Evolutionary conservation across 1,140 invertebrate genomes (phyloP).

Genomic region (Melitaea cinxia): DNA sequence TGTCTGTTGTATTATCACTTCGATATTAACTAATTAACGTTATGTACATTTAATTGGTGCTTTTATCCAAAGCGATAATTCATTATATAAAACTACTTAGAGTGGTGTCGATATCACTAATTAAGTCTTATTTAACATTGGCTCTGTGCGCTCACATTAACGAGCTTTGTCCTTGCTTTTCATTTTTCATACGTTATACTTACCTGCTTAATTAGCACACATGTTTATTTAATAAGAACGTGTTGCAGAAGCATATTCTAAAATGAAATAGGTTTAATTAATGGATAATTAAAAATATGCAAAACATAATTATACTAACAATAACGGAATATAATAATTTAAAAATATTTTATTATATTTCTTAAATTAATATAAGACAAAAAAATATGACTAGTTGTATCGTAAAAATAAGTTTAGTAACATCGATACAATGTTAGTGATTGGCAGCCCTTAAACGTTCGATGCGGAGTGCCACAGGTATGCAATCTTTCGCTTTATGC

Average conservation of each 20-base stretch:
- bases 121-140: slow-evolving; percentile 37
- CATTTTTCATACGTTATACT: slow-evolving; percentile 23
- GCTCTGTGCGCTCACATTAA: slow-evolving; percentile 28
- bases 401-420: no score
- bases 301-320: neutral
- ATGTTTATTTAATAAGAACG: slow-evolving; percentile 28
- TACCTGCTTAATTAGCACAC: slow-evolving; percentile 32
- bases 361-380: neutral
- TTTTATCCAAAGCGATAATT: slow-evolving; percentile 15
- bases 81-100: slow-evolving; percentile 44
- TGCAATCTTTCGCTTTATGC: slow-evolving; percentile 64
- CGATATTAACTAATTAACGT: neutral
- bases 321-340: no score
- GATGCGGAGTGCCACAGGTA: slow-evolving; percentile 55
- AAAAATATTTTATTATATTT: neutral
- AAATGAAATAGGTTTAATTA: slow-evolving; percentile 25
- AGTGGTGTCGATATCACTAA: slow-evolving; percentile 39
- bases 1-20: neutral
- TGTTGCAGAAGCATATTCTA: slow-evolving; percentile 8
- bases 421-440: slow-evolving; percentile 38
- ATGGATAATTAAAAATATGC: slow-evolving; percentile 8
- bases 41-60: neutral
- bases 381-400: no score
- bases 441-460: slow-evolving; percentile 40
- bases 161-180: slow-evolving; percentile 33